phyloP scores from a whole-genome alignment of 2,888 invertebrate genomes.

The Mimumesa dahlbomi region DNA sequence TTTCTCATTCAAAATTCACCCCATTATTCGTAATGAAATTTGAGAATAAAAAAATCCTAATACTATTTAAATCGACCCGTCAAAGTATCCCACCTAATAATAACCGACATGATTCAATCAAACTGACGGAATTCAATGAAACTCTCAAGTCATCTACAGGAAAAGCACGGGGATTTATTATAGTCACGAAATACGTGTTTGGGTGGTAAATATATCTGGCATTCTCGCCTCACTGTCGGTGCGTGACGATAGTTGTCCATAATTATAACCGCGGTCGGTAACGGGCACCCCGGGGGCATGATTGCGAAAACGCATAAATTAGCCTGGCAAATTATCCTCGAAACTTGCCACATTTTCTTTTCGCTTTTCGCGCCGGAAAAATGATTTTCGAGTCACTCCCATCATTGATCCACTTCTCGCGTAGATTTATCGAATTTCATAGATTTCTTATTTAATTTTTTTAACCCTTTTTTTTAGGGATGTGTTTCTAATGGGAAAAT shows the following conservation, averaged over 20 bases:
- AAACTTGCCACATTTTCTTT: slow-evolving; percentile 26
- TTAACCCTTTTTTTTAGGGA: neutral
- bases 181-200: too few species aligned
- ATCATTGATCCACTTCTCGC: neutral
- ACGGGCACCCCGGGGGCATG: slow-evolving; percentile 34
- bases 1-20: too few species aligned
- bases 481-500: neutral
- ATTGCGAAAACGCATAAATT: slow-evolving; percentile 61
- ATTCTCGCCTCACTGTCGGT: slow-evolving; percentile 37
- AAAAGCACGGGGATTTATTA: too few species aligned
- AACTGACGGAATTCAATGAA: too few species aligned
- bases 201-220: neutral
- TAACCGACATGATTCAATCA: too few species aligned
- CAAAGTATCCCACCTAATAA: too few species aligned
- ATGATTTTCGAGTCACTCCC: slow-evolving; percentile 1
- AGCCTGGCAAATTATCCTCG: slow-evolving; percentile 46
- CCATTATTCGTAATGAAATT: too few species aligned
- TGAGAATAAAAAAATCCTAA: too few species aligned
- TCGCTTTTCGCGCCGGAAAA: slow-evolving; percentile 8
- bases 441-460: neutral
- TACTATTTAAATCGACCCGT: too few species aligned
- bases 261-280: slow-evolving; percentile 56
- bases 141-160: too few species aligned
- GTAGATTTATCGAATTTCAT: neutral
- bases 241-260: slow-evolving; percentile 58